A percentile compares a stretch with the other conserved stretches of the same genome.
These are phyloP conservation scores for Nothobranchius kuhntae DNA, from an alignment of 2,113 vertebrate genomes.

Conservation along the genomic window DNA sequence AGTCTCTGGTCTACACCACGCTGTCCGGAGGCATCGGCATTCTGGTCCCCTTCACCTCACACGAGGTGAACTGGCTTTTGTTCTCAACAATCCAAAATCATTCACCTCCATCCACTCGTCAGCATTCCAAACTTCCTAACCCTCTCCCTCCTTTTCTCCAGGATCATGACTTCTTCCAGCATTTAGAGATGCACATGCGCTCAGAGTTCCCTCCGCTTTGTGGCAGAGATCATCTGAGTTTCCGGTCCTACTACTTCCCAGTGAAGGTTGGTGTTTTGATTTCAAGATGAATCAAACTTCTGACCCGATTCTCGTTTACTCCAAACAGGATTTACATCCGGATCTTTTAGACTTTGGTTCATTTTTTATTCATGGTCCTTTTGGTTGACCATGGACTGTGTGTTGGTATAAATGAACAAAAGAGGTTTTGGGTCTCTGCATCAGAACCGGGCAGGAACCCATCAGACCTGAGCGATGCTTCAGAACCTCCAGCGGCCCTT, in stretches of 20 bases:
- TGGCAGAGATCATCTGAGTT: constrained; percentile 96
- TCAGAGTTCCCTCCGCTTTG: constrained; percentile 97
- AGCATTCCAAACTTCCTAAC: too few species aligned
- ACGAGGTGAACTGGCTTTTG: constrained; percentile 82
- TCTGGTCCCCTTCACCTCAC: constrained; percentile 96
- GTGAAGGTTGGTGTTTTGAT: constrained; percentile 85
- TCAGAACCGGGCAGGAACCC: too few species aligned
- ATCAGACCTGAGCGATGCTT: too few species aligned
- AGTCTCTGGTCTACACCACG: constrained; percentile 97
- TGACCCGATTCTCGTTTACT: too few species aligned
- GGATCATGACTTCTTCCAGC: constrained; percentile 99
- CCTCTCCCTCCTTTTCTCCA: constrained; percentile 49
- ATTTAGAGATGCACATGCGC: constrained; percentile 97
- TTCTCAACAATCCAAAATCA: neutral
- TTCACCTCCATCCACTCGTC: neutral
- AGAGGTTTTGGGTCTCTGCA: too few species aligned
- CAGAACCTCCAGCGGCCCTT: too few species aligned
- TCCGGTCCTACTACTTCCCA: constrained; percentile 98
- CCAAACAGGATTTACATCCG: too few species aligned
- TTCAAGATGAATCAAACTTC: neutral
- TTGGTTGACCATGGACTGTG: too few species aligned
- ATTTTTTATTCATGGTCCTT: too few species aligned
- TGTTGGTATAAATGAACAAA: too few species aligned
- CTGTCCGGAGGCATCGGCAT: constrained; percentile 96
- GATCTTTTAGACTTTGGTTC: too few species aligned